Conservation (phyloP, 2,888 invertebrate genomes). For the Teleiodes luculella region DNA sequence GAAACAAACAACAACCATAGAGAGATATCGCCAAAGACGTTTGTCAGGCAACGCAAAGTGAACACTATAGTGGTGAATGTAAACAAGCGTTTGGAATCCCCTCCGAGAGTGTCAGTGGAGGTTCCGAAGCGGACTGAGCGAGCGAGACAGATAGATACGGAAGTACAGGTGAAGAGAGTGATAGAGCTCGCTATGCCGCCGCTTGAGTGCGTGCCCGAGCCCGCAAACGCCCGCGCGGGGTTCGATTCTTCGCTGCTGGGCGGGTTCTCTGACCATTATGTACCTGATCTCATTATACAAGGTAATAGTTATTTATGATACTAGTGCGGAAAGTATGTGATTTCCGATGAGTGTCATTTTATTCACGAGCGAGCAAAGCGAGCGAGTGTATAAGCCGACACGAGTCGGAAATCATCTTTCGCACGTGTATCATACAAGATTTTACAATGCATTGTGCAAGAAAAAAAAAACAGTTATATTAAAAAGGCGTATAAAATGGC, state of each 20-base stretch:
- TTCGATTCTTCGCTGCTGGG: slow-evolving; percentile 81
- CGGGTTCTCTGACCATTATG: slow-evolving; percentile 81
- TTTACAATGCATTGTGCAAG: too few relatives aligned
- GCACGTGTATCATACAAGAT: too few relatives aligned
- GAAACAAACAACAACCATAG: slow-evolving; percentile 29
- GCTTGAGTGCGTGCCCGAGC: slow-evolving; percentile 25
- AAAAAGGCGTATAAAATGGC: too few relatives aligned
- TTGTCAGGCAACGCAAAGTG: slow-evolving; percentile 58
- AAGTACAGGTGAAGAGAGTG: slow-evolving; percentile 57
- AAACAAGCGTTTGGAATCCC: slow-evolving; percentile 17
- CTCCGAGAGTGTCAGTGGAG: neutral
- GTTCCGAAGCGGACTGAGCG: neutral
- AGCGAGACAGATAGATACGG: slow-evolving; percentile 23
- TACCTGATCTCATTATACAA: slow-evolving; percentile 88
- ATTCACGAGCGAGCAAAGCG: too few relatives aligned
- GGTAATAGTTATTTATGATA: slow-evolving; percentile 59
- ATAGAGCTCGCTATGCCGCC: slow-evolving; percentile 79
- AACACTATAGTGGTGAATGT: slow-evolving; percentile 68
- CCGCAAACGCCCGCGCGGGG: slow-evolving; percentile 46
- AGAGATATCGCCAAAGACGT: slow-evolving; percentile 60
- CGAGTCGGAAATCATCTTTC: too few relatives aligned
- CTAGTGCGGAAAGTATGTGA: too few relatives aligned
- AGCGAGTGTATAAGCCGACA: too few relatives aligned
- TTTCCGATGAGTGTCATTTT: too few relatives aligned
- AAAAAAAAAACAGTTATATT: too few relatives aligned